These are phyloP conservation scores for Fulica atra DNA, from an alignment of 2,113 vertebrate species.

Conservation along the genomic window DNA sequence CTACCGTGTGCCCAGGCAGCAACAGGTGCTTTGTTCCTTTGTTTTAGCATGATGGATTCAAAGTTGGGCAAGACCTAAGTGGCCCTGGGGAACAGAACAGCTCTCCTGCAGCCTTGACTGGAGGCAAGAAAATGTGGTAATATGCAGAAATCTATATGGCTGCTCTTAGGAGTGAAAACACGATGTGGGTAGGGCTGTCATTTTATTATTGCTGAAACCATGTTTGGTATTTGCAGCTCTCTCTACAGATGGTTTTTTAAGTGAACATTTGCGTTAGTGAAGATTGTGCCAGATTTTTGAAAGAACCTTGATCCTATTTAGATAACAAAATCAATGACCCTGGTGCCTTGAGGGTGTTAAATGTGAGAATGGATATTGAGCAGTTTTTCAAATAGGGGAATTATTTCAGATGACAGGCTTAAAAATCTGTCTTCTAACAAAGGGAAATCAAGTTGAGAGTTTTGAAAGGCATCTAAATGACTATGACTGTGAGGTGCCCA, in stretches of 20 bases:
- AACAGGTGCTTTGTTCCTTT: conserved; percentile 45
- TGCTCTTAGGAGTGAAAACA: not conserved
- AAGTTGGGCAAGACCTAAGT: not conserved
- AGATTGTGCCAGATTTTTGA: not conserved
- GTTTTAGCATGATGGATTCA: not conserved
- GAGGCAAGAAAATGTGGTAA: not conserved
- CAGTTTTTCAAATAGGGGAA: not conserved
- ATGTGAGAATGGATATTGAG: not conserved
- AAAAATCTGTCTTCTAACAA: not conserved
- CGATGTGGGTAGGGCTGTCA: not conserved
- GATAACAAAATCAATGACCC: not conserved
- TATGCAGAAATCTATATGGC: not conserved
- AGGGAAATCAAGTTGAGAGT: not conserved
- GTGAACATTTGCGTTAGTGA: not conserved
- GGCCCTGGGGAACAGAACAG: not conserved
- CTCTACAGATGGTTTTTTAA: not conserved
- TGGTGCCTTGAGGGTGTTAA: not conserved
- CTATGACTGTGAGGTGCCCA: not conserved
- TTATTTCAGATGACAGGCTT: not conserved
- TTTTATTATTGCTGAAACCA: not conserved
- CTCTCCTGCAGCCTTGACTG: not conserved
- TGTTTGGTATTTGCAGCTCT: not conserved
- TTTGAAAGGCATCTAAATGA: not conserved
- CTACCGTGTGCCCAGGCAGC: not conserved
- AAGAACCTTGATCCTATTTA: not conserved